Percentiles rank a stretch among this genome's conserved stretches.
These are phyloP conservation scores for Notoglanidium macrostoma DNA, from an alignment of 2,797 vertebrate species.

Conservation along the genomic window DNA sequence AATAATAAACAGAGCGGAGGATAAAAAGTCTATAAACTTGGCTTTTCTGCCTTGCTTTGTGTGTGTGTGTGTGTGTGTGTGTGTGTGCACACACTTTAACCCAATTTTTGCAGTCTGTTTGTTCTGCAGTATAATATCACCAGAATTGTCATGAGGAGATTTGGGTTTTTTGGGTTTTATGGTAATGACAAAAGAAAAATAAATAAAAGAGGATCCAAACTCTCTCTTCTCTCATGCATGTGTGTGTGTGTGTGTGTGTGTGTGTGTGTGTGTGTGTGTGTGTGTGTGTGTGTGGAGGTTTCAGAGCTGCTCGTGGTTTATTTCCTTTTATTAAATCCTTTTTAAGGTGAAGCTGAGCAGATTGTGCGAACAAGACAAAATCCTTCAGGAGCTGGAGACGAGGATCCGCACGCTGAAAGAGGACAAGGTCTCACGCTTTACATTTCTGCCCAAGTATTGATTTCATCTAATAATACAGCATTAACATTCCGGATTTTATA, in stretches of 20 bases:
- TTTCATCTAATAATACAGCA: neutral
- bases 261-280: neutral
- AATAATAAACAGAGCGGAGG: constrained; percentile 79
- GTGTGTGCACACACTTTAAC: constrained; percentile 66
- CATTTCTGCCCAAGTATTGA: neutral
- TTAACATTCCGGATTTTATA: neutral
- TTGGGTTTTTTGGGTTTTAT: constrained; percentile 47
- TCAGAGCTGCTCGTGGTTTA: constrained; percentile 1
- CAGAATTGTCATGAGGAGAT: constrained; percentile 51
- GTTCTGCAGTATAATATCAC: constrained; percentile 61
- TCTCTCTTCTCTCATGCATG: neutral
- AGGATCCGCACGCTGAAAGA: constrained; percentile 92
- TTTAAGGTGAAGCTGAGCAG: constrained; percentile 92
- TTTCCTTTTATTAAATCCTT: constrained; percentile 50
- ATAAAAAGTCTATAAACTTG: constrained; percentile 72
- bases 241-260: neutral
- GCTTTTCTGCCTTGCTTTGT: constrained; percentile 68
- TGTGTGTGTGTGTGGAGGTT: neutral
- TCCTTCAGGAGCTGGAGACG: constrained; percentile 93
- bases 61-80: constrained; percentile 56
- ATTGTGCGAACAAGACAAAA: constrained; percentile 96
- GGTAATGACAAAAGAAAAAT: constrained; percentile 43
- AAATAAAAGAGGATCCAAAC: neutral
- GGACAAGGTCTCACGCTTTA: constrained; percentile 83
- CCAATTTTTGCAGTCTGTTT: constrained; percentile 78